These are phyloP conservation scores for Nomada fucata DNA, from an alignment of 2,888 invertebrate species.

Conservation along the genomic window DNA sequence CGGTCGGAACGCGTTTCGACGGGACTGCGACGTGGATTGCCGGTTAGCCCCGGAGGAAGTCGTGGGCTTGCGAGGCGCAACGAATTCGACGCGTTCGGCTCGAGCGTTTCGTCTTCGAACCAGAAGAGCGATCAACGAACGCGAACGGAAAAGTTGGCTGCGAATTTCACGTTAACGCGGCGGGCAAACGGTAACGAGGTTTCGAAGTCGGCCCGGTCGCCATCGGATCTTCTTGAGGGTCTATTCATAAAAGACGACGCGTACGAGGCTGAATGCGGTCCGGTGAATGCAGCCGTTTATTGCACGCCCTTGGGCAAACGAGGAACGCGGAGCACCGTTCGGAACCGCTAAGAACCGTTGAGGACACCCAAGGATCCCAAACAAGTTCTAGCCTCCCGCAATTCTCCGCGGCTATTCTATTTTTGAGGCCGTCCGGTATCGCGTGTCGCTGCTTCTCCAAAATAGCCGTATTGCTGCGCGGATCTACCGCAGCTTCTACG, in stretches of 20 bases:
- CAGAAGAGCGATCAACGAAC: neutral
- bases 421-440: conserved; percentile 22
- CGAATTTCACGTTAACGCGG: conserved; percentile 39
- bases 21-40: neutral
- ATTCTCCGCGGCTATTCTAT: conserved; percentile 40
- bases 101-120: neutral
- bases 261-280: conserved; percentile 39
- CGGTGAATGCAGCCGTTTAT: conserved; percentile 46
- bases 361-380: conserved; percentile 53
- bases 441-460: conserved; percentile 2
- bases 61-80: neutral
- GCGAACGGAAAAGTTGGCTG: neutral
- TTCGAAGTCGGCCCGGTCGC: neutral
- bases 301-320: conserved; percentile 38
- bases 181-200: conserved; percentile 26
- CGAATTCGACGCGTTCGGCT: neutral
- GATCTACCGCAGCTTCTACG: conserved; percentile 1
- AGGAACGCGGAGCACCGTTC: conserved; percentile 45
- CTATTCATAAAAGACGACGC: conserved; percentile 41
- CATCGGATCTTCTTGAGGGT: conserved; percentile 54
- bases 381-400: conserved; percentile 38
- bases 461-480: neutral
- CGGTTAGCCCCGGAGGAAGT: neutral
- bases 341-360: conserved; percentile 53
- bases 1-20: neutral